Conservation (phyloP, 2,888 invertebrate genomes). For the Agrenia bidenticulata region DNA sequence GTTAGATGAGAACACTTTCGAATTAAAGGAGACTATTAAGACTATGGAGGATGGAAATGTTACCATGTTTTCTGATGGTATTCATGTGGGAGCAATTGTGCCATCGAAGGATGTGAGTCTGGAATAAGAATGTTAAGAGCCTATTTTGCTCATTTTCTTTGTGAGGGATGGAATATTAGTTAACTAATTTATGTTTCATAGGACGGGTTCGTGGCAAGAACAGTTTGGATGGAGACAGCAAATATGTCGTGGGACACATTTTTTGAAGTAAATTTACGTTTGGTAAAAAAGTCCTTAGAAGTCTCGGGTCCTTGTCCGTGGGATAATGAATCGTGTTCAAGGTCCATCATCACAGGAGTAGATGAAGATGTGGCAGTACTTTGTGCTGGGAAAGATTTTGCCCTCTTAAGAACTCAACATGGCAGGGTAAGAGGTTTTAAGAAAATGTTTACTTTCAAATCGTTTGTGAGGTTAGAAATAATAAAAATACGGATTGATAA, state of each 20-base stretch:
- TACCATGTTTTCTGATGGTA: slow-evolving; percentile 74
- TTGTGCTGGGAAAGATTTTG: slow-evolving; percentile 86
- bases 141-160: no score
- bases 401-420: slow-evolving; percentile 75
- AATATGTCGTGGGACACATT: slow-evolving; percentile 56
- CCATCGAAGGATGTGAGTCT: slow-evolving; percentile 73
- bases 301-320: slow-evolving; percentile 71
- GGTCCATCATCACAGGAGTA: slow-evolving; percentile 59
- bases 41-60: slow-evolving; percentile 57
- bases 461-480: background rate
- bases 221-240: slow-evolving; percentile 64
- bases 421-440: slow-evolving; percentile 67
- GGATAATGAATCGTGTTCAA: slow-evolving; percentile 65
- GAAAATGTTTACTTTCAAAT: background rate
- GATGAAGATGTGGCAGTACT: slow-evolving; percentile 80
- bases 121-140: background rate
- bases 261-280: slow-evolving; percentile 70
- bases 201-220: slow-evolving; percentile 78
- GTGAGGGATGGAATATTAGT: background rate
- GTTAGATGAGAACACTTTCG: slow-evolving; percentile 60
- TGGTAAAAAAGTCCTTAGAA: slow-evolving; percentile 77
- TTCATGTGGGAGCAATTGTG: slow-evolving; percentile 74
- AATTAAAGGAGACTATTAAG: slow-evolving; percentile 38
- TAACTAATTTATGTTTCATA: slow-evolving; percentile 55
- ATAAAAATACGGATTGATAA: background rate